phyloP scores from a whole-genome alignment of 1,140 invertebrate genomes.

The Aphelenchoides fujianensis region DNA sequence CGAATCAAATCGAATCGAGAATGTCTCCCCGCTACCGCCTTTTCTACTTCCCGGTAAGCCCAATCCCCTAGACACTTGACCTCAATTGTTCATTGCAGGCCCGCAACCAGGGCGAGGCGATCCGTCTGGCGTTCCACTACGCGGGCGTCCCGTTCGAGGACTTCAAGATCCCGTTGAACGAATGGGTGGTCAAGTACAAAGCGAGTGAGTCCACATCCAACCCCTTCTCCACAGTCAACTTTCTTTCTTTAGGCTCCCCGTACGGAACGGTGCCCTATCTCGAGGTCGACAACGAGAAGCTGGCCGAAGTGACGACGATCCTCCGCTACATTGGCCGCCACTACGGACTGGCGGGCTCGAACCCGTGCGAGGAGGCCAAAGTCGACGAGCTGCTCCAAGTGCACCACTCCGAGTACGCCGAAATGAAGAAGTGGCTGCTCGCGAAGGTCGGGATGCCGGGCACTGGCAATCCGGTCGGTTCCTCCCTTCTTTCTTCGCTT shows the following conservation, averaged over 20 bases:
- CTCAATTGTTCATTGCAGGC: too few species aligned
- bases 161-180: conserved; percentile 9
- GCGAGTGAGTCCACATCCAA: not conserved
- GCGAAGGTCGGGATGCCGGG: not conserved
- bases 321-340: conserved; percentile 17
- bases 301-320: conserved; percentile 13
- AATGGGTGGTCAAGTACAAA: conserved; percentile 13
- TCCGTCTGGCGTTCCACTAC: conserved; percentile 9
- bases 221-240: too few species aligned
- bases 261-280: conserved; percentile 15
- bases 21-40: conserved; percentile 15
- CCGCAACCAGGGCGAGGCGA: not conserved
- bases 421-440: not conserved
- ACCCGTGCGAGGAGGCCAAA: conserved; percentile 4
- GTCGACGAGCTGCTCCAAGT: conserved; percentile 18
- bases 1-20: conserved; percentile 4
- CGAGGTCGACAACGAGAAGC: conserved; percentile 4
- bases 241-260: too few species aligned
- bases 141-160: conserved; percentile 17
- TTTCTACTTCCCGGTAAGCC: conserved; percentile 13
- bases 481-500: too few species aligned
- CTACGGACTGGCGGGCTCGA: not conserved
- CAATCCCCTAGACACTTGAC: too few species aligned
- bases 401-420: not conserved
- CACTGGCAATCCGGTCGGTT: too few species aligned